These are phyloP conservation scores for Crotalus horridus DNA, from an alignment of 2,113 vertebrate species.

Conservation along the genomic window DNA sequence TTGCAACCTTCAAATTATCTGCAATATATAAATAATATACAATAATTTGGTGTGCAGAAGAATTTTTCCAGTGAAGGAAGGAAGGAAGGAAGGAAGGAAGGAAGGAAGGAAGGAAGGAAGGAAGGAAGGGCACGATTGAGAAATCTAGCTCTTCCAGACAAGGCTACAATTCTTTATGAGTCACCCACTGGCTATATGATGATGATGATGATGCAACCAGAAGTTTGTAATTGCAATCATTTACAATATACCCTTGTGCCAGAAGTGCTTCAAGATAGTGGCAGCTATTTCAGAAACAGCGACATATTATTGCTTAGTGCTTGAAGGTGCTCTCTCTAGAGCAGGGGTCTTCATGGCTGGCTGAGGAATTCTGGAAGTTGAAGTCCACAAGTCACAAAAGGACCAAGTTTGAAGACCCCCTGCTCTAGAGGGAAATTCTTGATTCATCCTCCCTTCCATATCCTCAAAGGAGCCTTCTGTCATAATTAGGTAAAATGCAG, in stretches of 20 bases:
- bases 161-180: neutral
- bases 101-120: neutral
- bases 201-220: neutral
- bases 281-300: neutral
- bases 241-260: neutral
- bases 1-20: slow-evolving; percentile 14
- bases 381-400: no score
- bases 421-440: neutral
- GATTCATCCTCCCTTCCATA: neutral
- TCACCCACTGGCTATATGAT: neutral
- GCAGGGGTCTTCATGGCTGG: no score
- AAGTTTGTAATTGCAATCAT: neutral
- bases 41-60: neutral
- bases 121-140: neutral
- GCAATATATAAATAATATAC: neutral
- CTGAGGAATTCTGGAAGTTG: no score
- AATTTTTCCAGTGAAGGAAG: neutral
- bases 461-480: neutral
- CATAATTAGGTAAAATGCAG: neutral
- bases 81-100: neutral
- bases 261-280: neutral
- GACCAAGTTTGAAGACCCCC: no score
- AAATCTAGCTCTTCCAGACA: neutral
- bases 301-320: neutral
- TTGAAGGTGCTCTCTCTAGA: neutral